Percentiles rank a stretch among this genome's conserved stretches.
Evolutionary conservation across 2,888 invertebrate genomes (phyloP).

Genomic region (Leucozona laternaria): DNA sequence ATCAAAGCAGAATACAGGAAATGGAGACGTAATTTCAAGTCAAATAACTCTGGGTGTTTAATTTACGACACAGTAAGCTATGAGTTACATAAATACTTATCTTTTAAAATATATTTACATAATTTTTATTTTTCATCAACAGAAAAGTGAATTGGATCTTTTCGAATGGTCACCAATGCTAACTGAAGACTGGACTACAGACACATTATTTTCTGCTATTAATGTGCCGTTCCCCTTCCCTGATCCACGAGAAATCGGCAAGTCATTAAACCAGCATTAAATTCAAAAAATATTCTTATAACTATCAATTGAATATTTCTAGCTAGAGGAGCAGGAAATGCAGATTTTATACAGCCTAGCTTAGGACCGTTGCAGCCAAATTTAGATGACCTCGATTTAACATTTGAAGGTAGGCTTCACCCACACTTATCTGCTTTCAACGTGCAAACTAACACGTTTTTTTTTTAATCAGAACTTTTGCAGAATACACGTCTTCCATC

Average conservation of each 20-base stretch:
- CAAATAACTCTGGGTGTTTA: slow-evolving; percentile 90
- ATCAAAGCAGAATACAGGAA: slow-evolving; percentile 99
- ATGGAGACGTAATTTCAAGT: slow-evolving; percentile 91
- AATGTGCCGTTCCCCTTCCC: slow-evolving; percentile 97
- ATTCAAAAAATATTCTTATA: neutral
- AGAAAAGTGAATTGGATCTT: slow-evolving; percentile 84
- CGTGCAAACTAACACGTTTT: slow-evolving; percentile 10
- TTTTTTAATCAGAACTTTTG: slow-evolving; percentile 79
- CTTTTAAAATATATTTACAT: neutral
- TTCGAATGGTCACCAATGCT: slow-evolving; percentile 83
- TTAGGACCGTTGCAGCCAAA: slow-evolving; percentile 98
- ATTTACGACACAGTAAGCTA: slow-evolving; percentile 89
- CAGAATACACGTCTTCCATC: slow-evolving; percentile 85
- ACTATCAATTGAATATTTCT: neutral
- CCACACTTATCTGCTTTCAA: neutral
- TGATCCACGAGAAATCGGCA: slow-evolving; percentile 98
- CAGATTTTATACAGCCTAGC: slow-evolving; percentile 99
- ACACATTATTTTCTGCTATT: slow-evolving; percentile 93
- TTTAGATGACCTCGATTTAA: slow-evolving; percentile 95
- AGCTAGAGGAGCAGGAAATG: slow-evolving; percentile 91
- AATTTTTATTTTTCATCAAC: slow-evolving; percentile 5
- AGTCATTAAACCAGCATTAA: slow-evolving; percentile 2
- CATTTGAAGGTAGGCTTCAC: slow-evolving; percentile 88
- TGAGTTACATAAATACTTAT: neutral
- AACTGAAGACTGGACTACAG: slow-evolving; percentile 88